Conservation (phyloP, 2,113 vertebrate genomes). For the Oncorhynchus gorbuscha region DNA sequence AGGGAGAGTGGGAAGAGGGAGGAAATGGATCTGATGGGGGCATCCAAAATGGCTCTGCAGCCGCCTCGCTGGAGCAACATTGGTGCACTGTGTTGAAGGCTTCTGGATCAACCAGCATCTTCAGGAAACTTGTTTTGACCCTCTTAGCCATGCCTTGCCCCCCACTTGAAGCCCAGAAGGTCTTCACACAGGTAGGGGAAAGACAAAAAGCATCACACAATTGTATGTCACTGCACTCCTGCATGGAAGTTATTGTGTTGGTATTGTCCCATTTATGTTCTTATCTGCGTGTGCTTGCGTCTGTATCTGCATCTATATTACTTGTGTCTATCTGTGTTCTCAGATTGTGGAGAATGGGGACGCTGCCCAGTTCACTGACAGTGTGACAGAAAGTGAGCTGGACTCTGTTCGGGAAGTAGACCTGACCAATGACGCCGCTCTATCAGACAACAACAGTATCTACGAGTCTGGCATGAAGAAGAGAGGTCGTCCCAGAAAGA, state of each 20-base stretch:
- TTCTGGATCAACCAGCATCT: slow-evolving; percentile 42
- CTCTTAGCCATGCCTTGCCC: slow-evolving; percentile 70
- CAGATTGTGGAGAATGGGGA: slow-evolving; percentile 58
- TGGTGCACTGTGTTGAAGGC: slow-evolving; percentile 61
- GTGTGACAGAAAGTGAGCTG: slow-evolving; percentile 42
- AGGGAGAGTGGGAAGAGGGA: slow-evolving; percentile 17
- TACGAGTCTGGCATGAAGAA: slow-evolving; percentile 21
- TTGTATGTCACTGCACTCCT: no score
- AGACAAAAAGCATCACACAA: background rate
- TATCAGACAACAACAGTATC: slow-evolving; percentile 22
- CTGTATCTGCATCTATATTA: background rate
- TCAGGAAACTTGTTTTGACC: slow-evolving; percentile 70
- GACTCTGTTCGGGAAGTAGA: slow-evolving; percentile 34
- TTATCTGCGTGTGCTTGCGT: background rate
- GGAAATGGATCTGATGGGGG: background rate
- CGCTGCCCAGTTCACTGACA: slow-evolving; percentile 22
- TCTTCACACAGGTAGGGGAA: slow-evolving; percentile 66
- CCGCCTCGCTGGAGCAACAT: slow-evolving; percentile 53
- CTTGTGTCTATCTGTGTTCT: background rate
- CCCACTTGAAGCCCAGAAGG: slow-evolving; percentile 53
- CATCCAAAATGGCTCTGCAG: background rate
- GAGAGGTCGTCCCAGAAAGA: slow-evolving; percentile 4
- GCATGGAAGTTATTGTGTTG: background rate
- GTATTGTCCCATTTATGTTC: background rate
- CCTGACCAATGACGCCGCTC: slow-evolving; percentile 13